Percentiles rank a stretch among this genome's conserved stretches.
Conservation (phyloP, 2,888 invertebrate genomes). For the Epistrophe grossulariae region DNA sequence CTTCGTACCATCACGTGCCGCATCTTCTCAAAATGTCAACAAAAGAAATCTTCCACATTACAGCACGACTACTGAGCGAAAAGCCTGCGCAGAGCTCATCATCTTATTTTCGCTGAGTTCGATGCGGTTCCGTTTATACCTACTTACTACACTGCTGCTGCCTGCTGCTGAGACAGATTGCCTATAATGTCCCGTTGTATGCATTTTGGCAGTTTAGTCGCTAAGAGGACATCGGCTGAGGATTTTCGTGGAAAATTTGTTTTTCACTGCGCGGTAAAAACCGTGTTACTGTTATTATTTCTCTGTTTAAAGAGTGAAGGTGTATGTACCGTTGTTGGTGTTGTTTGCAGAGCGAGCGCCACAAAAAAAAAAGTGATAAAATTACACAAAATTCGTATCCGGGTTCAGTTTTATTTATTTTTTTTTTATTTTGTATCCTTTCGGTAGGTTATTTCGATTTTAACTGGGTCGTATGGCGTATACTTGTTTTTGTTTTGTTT, state of each 20-base stretch:
- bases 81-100: constrained; percentile 56
- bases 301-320: constrained; percentile 34
- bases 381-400: constrained; percentile 39
- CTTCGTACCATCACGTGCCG: constrained; percentile 42
- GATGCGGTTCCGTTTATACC: constrained; percentile 63
- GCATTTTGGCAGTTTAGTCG: constrained; percentile 79
- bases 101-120: constrained; percentile 59
- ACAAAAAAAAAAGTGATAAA: constrained; percentile 19
- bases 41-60: constrained; percentile 54
- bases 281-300: constrained; percentile 14
- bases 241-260: constrained; percentile 36
- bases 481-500: constrained; percentile 46
- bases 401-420: constrained; percentile 25
- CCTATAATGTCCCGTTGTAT: constrained; percentile 51
- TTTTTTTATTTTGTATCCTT: constrained; percentile 23
- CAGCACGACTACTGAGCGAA: constrained; percentile 52
- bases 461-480: constrained; percentile 62
- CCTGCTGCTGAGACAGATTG: constrained; percentile 14
- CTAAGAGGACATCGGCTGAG: constrained; percentile 80
- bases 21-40: constrained; percentile 64
- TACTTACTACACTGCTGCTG: constrained; percentile 7
- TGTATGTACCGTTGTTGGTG: constrained; percentile 3
- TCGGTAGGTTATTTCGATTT: constrained; percentile 50
- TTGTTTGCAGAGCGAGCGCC: neutral
- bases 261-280: constrained; percentile 35